A percentile compares a stretch with the other conserved stretches of the same genome.
Evolutionary conservation across 2,888 invertebrate genomes (phyloP).

Genomic region (Tenthredo mesomela): DNA sequence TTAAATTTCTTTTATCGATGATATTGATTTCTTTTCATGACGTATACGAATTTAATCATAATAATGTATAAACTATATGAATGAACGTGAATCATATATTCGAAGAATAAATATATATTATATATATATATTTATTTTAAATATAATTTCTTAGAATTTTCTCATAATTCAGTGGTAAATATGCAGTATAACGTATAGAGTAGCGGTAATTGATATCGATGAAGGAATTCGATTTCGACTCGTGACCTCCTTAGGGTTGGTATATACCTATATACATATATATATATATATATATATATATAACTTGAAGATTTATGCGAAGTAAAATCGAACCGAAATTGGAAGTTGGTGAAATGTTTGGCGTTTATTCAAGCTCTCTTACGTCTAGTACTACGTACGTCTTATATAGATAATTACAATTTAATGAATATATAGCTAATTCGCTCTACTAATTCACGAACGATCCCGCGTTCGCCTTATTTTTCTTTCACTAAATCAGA

Average conservation of each 20-base stretch:
- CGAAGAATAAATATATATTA: background rate
- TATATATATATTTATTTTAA: background rate
- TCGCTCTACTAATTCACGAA: background rate
- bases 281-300: background rate
- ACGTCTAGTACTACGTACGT: background rate
- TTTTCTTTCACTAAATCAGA: background rate
- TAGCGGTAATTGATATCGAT: background rate
- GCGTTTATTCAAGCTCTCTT: background rate
- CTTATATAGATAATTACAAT: background rate
- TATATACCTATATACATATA: background rate
- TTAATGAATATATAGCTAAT: background rate
- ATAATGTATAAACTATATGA: no score
- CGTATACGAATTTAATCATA: no score
- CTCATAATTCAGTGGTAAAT: background rate
- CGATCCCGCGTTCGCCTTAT: background rate
- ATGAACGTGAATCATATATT: no score
- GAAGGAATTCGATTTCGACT: constrained; percentile 5
- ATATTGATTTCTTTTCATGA: no score
- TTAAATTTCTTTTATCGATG: no score
- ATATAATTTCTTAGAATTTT: background rate
- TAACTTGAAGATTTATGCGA: background rate
- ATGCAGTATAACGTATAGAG: background rate
- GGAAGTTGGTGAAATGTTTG: background rate
- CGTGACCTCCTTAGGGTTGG: background rate
- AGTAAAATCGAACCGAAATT: background rate